Percentiles rank a stretch among this genome's conserved stretches.
Conservation (phyloP, 2,888 invertebrate species). For the Eupithecia insigniata region DNA sequence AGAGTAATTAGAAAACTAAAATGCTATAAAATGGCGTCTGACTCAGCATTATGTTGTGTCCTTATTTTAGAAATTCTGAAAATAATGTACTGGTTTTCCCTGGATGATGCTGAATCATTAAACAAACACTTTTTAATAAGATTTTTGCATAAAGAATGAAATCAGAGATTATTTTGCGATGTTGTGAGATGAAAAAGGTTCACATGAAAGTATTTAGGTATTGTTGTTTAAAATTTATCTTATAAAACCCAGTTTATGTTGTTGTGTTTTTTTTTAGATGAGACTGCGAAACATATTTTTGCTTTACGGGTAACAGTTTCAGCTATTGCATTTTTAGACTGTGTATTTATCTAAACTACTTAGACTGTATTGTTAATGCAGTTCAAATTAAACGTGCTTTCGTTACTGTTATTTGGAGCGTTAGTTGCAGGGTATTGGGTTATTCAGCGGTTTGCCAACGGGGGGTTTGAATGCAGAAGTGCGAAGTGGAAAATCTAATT, state of each 20-base stretch:
- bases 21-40: too few relatives aligned
- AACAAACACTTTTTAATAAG: too few relatives aligned
- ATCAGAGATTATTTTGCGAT: too few relatives aligned
- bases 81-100: neutral
- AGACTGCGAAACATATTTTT: neutral
- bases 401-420: slow-evolving; percentile 38
- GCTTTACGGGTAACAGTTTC: neutral
- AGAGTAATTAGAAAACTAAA: too few relatives aligned
- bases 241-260: neutral
- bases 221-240: neutral
- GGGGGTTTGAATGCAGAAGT: slow-evolving; percentile 37
- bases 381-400: slow-evolving; percentile 49
- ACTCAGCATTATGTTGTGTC: too few relatives aligned
- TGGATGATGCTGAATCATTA: too few relatives aligned
- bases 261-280: neutral
- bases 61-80: neutral
- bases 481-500: slow-evolving; percentile 44
- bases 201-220: neutral
- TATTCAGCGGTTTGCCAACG: slow-evolving; percentile 45
- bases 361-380: slow-evolving; percentile 35
- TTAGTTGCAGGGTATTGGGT: slow-evolving; percentile 42
- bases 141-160: neutral
- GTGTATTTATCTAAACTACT: slow-evolving; percentile 25
- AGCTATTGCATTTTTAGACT: slow-evolving; percentile 16
- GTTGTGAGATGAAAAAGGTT: neutral